phyloP scores from a whole-genome alignment of 2,797 vertebrate genomes.

The Mus caroli region DNA sequence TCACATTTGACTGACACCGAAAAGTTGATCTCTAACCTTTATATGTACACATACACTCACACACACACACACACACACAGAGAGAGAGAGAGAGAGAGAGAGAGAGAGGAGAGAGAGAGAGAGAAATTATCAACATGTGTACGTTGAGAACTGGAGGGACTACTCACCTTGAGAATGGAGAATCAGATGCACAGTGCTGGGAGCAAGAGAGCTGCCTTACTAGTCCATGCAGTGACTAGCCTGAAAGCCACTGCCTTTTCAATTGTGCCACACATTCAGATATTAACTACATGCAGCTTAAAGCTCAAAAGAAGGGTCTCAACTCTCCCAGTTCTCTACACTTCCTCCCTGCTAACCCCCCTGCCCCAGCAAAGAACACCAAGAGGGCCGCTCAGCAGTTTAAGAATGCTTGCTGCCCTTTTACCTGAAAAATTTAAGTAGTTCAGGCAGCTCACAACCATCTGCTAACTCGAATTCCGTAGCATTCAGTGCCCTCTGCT shows the following conservation, averaged over 20 bases:
- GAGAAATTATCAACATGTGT: background rate
- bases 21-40: too few relatives aligned
- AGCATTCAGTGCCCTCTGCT: background rate
- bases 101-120: too few relatives aligned
- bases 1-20: too few relatives aligned
- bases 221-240: background rate
- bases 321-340: conserved; percentile 78
- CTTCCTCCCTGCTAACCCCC: too few relatives aligned
- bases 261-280: conserved; percentile 75
- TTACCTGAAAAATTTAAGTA: too few relatives aligned
- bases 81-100: too few relatives aligned
- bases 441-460: background rate
- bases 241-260: conserved; percentile 49
- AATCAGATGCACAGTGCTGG: background rate
- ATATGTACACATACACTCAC: too few relatives aligned
- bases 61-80: too few relatives aligned
- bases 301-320: conserved; percentile 91
- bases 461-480: too few relatives aligned
- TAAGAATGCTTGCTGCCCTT: background rate
- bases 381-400: background rate
- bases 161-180: conserved; percentile 87
- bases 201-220: background rate
- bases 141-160: conserved; percentile 95
- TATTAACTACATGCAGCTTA: conserved; percentile 75
- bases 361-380: background rate